phyloP scores from a whole-genome alignment of 64 coral and sea anemone species.

The Stichodactyla mertensii region DNA sequence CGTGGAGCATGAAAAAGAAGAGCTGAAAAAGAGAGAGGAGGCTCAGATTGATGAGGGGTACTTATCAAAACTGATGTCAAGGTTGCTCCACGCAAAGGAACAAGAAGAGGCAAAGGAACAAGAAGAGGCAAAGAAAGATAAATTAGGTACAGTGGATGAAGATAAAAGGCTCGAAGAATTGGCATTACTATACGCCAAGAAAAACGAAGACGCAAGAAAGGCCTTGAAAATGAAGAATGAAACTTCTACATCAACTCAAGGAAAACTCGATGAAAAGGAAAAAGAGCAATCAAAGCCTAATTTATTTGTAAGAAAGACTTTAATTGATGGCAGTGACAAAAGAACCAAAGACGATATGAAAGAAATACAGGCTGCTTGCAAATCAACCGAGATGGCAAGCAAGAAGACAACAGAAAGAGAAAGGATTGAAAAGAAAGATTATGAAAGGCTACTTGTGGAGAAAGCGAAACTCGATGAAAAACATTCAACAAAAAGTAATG shows the following conservation, averaged over 20 bases:
- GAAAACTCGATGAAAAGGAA: background rate
- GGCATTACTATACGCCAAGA: background rate
- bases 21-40: background rate
- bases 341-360: background rate
- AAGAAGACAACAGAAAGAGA: background rate
- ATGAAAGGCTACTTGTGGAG: background rate
- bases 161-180: conserved; percentile 7
- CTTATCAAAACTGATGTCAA: background rate
- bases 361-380: background rate
- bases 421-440: background rate
- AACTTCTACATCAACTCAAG: background rate
- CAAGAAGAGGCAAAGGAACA: background rate
- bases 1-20: background rate
- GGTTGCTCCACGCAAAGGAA: background rate
- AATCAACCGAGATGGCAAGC: background rate
- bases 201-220: conserved; percentile 3
- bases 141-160: background rate
- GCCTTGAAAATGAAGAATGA: background rate
- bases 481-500: background rate
- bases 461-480: background rate
- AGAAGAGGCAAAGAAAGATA: background rate
- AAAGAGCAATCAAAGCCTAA: background rate
- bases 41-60: background rate
- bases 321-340: background rate
- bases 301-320: background rate